Evolutionary conservation across 1,140 invertebrate genomes (phyloP).

Genomic region (Ladona fulva): DNA sequence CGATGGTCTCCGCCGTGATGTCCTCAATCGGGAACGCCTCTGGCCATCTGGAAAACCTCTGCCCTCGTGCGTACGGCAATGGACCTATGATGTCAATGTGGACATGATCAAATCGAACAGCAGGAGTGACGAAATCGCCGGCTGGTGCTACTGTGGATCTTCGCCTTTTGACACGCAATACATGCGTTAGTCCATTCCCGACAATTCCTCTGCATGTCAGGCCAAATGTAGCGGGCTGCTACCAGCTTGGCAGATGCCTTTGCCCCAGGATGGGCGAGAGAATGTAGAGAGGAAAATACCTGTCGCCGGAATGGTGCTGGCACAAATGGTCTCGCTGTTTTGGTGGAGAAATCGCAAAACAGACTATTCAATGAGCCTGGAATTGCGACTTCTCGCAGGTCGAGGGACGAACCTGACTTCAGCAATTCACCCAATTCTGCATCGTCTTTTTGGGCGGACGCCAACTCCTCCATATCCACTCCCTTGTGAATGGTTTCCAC

Average conservation of each 20-base stretch:
- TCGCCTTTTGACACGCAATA: conserved; percentile 29
- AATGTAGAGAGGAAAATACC: conserved; percentile 27
- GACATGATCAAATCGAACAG: conserved; percentile 25
- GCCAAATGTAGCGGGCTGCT: conserved; percentile 36
- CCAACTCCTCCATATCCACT: too few relatives aligned
- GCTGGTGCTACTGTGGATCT: too few relatives aligned
- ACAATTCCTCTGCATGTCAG: conserved; percentile 31
- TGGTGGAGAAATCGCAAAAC: conserved; percentile 25
- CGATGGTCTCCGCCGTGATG: conserved; percentile 32
- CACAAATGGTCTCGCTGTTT: conserved; percentile 26
- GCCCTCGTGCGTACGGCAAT: too few relatives aligned
- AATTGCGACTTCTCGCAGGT: conserved; percentile 11
- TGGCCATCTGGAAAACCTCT: conserved; percentile 36
- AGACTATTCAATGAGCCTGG: conserved; percentile 23
- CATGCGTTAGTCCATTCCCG: conserved; percentile 27
- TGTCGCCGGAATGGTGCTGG: conserved; percentile 20
- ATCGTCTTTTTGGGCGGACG: too few relatives aligned
- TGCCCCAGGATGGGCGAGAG: conserved; percentile 27
- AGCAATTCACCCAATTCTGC: conserved; percentile 15
- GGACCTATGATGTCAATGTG: conserved; percentile 33
- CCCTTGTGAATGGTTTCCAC: too few relatives aligned
- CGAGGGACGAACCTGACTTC: neutral
- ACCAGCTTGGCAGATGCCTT: conserved; percentile 29
- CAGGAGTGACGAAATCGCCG: too few relatives aligned
- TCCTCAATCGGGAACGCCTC: conserved; percentile 34